phyloP scores from a whole-genome alignment of 2,888 invertebrate species.

The Oscheius sp. region DNA sequence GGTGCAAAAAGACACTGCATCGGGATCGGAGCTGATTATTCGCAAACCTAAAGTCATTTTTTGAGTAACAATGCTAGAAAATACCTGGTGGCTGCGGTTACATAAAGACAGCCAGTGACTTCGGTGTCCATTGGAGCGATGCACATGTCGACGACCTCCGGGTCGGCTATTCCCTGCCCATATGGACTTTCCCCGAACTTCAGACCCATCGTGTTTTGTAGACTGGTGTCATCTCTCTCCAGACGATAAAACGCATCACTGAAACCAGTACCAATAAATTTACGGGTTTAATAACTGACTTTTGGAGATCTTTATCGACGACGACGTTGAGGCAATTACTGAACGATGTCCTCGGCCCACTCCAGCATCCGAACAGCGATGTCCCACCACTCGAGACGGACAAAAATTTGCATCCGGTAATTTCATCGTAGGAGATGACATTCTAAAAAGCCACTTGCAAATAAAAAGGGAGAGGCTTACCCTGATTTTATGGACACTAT shows the following conservation, averaged over 20 bases:
- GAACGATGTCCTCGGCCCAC: neutral
- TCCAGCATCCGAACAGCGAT: slow-evolving; percentile 23
- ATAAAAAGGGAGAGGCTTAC: neutral
- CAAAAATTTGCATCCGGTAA: slow-evolving; percentile 12
- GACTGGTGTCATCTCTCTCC: neutral
- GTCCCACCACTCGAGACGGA: slow-evolving; percentile 15
- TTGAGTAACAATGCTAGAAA: neutral
- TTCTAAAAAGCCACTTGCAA: neutral
- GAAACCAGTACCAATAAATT: too few species aligned
- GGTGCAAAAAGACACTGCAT: slow-evolving; percentile 49
- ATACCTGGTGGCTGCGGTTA: slow-evolving; percentile 51
- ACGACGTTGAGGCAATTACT: slow-evolving; percentile 1
- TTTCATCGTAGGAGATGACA: neutral
- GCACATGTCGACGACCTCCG: slow-evolving; percentile 48
- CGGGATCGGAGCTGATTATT: slow-evolving; percentile 38
- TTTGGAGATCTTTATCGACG: slow-evolving; percentile 7
- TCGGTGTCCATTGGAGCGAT: slow-evolving; percentile 58
- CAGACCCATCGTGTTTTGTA: slow-evolving; percentile 23
- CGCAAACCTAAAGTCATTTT: neutral
- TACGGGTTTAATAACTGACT: slow-evolving; percentile 28
- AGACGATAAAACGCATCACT: slow-evolving; percentile 4
- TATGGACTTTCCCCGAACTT: neutral
- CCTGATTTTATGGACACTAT: neutral
- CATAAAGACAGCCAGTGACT: slow-evolving; percentile 66
- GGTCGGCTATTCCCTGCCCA: slow-evolving; percentile 7